Conservation (phyloP, 2,113 vertebrate species). For the Pituophis catenifer region DNA sequence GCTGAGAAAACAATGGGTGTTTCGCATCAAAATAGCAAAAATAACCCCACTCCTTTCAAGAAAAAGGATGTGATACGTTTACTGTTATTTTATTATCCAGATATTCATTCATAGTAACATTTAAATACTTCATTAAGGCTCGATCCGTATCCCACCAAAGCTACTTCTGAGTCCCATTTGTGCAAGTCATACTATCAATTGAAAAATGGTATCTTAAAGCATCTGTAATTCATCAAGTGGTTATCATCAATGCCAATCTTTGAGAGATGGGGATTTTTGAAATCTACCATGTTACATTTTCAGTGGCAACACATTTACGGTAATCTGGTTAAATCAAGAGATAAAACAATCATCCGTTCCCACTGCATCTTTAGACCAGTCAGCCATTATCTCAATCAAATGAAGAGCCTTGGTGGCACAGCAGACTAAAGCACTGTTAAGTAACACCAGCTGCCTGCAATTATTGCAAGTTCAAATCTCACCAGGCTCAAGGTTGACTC, state of each 20-base stretch:
- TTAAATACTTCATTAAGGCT: background rate
- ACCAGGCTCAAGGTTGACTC: too few species aligned
- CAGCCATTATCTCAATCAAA: background rate
- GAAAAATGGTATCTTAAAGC: background rate
- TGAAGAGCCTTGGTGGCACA: too few species aligned
- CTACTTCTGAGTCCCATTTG: background rate
- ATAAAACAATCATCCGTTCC: background rate
- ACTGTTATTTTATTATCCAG: background rate
- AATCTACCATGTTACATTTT: background rate
- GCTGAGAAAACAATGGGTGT: too few species aligned
- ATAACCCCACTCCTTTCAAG: too few species aligned
- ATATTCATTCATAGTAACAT: background rate
- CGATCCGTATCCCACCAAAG: background rate
- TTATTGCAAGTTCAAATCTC: too few species aligned
- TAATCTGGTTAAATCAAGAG: background rate
- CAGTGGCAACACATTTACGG: background rate
- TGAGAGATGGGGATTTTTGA: background rate
- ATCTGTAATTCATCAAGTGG: background rate
- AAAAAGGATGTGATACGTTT: background rate
- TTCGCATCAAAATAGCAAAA: background rate
- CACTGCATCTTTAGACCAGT: background rate
- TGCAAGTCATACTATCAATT: background rate
- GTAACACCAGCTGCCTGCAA: too few species aligned
- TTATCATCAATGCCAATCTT: background rate
- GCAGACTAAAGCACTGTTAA: too few species aligned